These are phyloP conservation scores for Drosophila sulfurigaster DNA, from an alignment of 1,140 invertebrate species.

Conservation along the genomic window DNA sequence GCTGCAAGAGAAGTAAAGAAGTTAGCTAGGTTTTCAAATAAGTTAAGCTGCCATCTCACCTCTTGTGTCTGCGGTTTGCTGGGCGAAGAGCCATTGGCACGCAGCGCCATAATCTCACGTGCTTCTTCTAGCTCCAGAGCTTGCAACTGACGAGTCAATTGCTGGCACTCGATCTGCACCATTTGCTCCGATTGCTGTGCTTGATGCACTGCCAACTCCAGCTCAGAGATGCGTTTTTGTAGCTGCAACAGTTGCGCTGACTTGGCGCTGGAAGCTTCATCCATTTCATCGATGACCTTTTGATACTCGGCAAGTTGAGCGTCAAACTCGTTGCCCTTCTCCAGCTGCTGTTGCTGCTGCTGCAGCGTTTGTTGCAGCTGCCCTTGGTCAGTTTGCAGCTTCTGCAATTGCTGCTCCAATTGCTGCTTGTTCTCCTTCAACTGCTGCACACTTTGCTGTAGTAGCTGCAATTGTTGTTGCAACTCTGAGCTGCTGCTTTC, in stretches of 20 bases:
- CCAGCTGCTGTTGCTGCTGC: slow-evolving; percentile 39
- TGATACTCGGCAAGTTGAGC: slow-evolving; percentile 65
- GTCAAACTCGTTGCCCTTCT: slow-evolving; percentile 64
- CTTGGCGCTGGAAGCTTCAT: slow-evolving; percentile 55
- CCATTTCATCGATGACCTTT: slow-evolving; percentile 80
- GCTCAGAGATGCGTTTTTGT: slow-evolving; percentile 48
- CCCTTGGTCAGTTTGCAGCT: slow-evolving; percentile 4
- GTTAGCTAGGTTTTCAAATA: too few species aligned
- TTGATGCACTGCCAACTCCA: slow-evolving; percentile 50
- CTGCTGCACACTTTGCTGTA: slow-evolving; percentile 30
- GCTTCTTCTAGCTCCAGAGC: slow-evolving; percentile 60
- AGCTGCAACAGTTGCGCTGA: slow-evolving; percentile 45
- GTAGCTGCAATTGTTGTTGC: slow-evolving; percentile 51
- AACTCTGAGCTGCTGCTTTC: slow-evolving; percentile 18
- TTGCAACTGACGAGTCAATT: slow-evolving; percentile 58
- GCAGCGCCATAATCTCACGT: slow-evolving; percentile 59
- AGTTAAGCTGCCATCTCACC: slow-evolving; percentile 20
- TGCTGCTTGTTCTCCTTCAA: not conserved
- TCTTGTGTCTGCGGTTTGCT: slow-evolving; percentile 20
- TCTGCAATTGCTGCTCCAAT: not conserved
- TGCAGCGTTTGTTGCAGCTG: slow-evolving; percentile 17
- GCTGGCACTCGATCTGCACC: slow-evolving; percentile 48
- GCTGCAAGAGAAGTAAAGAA: not conserved
- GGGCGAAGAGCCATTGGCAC: slow-evolving; percentile 41
- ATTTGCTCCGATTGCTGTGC: slow-evolving; percentile 51